Evolutionary conservation across 2,113 vertebrate species (phyloP), one percentile per base, ranked within the genome.

Genomic region (Addax nasomaculatus): DNA sequence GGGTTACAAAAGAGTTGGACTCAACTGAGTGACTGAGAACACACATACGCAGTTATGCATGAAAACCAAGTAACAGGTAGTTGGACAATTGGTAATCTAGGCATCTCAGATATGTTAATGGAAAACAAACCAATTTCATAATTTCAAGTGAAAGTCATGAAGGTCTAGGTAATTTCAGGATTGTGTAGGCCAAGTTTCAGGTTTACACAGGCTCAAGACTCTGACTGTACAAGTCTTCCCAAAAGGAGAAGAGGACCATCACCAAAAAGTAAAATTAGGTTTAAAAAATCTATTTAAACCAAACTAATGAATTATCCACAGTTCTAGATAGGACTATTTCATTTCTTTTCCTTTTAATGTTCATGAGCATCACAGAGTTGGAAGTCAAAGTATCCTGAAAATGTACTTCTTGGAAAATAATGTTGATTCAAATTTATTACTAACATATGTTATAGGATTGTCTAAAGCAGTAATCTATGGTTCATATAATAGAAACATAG

Each of bases 331-430:
- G 16, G 13, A 49, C 12, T 21, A 78, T 9, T 87, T 93, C 36
- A 33, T 53, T 79, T 93, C 3, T 49, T 89, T 95, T 80, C 58
- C 67, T 92, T 89, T 94, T 85, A 85, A 92, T 33, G 19, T 76
- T 94, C 81, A 23, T 89, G 36, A 79, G 25, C 62, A 15, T 85
- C 39, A 70, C 21, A 97, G 85, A 47, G 58, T 12, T 73, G 55
- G 11, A 93, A 60, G 10, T 58, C 58, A 92, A 84, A 87, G 15
- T 33, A 47, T 57, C n/a, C 36, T 89, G 33, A 94, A 93, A 89
- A 92, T 80, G 15, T 57, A 95, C 57, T 89, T 90, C 36, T 92
- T 93, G 25, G 53, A 84, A 92, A 92, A 89, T 76, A 73, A 93
- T 60, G 85, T 36, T 85, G 67, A 85, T 85, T 92, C 25, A 53